Evolutionary conservation across 2,888 invertebrate genomes (phyloP).

Genomic region (Catocala sponsa): DNA sequence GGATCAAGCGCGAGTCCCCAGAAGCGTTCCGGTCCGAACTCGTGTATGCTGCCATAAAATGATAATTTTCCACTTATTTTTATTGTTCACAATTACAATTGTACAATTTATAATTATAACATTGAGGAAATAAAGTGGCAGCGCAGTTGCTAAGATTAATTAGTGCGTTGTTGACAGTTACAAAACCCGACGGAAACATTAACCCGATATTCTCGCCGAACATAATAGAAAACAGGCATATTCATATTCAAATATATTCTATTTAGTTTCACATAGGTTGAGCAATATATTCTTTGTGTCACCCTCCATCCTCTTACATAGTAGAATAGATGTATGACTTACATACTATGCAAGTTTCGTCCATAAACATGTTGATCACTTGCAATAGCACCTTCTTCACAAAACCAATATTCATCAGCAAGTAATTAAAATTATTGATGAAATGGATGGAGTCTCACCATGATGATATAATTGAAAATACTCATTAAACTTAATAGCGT

Average conservation of each 20-base stretch:
- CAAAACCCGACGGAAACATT: conserved; percentile 36
- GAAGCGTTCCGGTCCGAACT: conserved; percentile 4
- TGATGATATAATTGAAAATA: conserved; percentile 19
- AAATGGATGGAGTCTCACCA: neutral
- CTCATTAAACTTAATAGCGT: conserved; percentile 17
- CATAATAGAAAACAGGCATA: conserved; percentile 46
- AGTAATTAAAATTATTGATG: conserved; percentile 2
- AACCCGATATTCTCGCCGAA: conserved; percentile 39
- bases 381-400: conserved; percentile 15
- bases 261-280: conserved; percentile 45
- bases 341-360: conserved; percentile 25
- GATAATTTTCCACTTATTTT: conserved; percentile 8
- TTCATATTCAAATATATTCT: conserved; percentile 57
- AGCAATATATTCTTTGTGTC: conserved; percentile 49
- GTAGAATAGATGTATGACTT: conserved; percentile 29
- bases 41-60: neutral
- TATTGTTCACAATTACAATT: neutral
- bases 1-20: conserved; percentile 6
- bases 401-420: conserved; percentile 10
- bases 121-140: neutral
- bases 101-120: neutral
- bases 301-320: conserved; percentile 35
- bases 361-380: conserved; percentile 30
- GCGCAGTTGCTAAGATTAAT: conserved; percentile 22
- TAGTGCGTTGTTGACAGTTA: conserved; percentile 34